These are phyloP conservation scores for Melanotaenia trifasciata DNA, from an alignment of 2,797 vertebrate species.

Conservation along the genomic window DNA sequence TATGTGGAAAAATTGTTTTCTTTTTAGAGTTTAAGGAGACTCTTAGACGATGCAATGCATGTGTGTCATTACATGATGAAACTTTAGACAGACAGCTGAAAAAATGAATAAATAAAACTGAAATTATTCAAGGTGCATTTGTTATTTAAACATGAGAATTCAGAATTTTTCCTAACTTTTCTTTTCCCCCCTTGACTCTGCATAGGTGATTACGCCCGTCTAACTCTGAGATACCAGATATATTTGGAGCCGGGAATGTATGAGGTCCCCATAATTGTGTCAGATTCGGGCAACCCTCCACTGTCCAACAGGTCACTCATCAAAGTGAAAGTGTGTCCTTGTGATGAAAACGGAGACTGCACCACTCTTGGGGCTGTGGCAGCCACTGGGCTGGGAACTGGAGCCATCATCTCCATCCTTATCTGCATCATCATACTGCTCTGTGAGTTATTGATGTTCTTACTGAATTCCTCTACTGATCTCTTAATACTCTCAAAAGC, in stretches of 20 bases:
- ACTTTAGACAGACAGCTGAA: not conserved
- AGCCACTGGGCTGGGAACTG: slow-evolving; percentile 90
- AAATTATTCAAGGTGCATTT: not conserved
- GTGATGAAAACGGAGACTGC: slow-evolving; percentile 93
- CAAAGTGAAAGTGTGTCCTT: slow-evolving; percentile 95
- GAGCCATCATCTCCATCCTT: slow-evolving; percentile 93
- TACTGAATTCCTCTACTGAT: not conserved
- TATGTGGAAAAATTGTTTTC: not conserved
- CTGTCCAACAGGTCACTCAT: slow-evolving; percentile 91
- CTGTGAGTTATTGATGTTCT: slow-evolving; percentile 83
- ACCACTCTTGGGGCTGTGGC: slow-evolving; percentile 90
- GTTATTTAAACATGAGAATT: not conserved
- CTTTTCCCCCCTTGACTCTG: not conserved
- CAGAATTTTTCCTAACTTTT: not conserved
- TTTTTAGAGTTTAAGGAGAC: not conserved
- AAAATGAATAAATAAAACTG: not conserved
- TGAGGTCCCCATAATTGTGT: slow-evolving; percentile 90
- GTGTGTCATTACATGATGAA: not conserved
- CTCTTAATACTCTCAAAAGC: not conserved
- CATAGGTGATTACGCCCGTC: slow-evolving; percentile 90
- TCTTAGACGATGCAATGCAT: not conserved
- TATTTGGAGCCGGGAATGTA: slow-evolving; percentile 93
- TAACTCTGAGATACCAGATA: slow-evolving; percentile 86
- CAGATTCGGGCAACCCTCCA: slow-evolving; percentile 94
- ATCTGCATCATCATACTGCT: slow-evolving; percentile 93